phyloP scores from a whole-genome alignment of 2,113 vertebrate genomes.

The Rhea pennata region DNA sequence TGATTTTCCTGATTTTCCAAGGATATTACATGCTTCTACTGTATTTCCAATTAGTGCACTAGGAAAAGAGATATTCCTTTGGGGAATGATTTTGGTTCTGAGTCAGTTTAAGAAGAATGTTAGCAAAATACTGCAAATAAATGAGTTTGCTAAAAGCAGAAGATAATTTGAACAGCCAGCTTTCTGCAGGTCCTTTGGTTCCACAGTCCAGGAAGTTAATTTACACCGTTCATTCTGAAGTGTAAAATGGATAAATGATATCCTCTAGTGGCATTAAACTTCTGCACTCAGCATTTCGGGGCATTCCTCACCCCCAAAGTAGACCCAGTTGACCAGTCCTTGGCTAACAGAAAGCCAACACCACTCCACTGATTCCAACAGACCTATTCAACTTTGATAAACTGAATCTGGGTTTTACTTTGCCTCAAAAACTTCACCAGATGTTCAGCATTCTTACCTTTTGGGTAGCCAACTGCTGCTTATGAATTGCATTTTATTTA shows the following conservation, averaged over 20 bases:
- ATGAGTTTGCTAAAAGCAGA: conserved; percentile 37
- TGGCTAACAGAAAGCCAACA: not conserved
- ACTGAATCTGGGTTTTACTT: not conserved
- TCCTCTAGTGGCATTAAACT: not conserved
- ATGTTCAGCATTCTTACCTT: not conserved
- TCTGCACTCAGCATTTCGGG: conserved; percentile 20
- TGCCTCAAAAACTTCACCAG: not conserved
- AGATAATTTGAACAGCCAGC: not conserved
- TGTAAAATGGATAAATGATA: not conserved
- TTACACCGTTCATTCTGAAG: not conserved
- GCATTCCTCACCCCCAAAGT: not conserved
- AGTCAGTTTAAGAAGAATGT: not conserved
- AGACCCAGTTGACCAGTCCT: not conserved
- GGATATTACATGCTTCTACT: conserved; percentile 29
- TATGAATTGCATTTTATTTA: not conserved
- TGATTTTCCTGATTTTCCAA: conserved; percentile 53
- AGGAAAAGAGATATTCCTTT: conserved; percentile 43
- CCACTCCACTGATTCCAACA: not conserved
- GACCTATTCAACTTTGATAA: not conserved
- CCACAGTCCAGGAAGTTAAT: not conserved
- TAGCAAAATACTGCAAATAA: conserved; percentile 44
- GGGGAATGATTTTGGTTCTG: not conserved
- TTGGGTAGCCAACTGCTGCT: not conserved
- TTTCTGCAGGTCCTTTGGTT: not conserved
- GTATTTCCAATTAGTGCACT: not conserved